A percentile compares a stretch with the other conserved stretches of the same genome.
These are phyloP conservation scores for Trachymyrmex septentrionalis DNA, from an alignment of 1,140 invertebrate genomes.

Conservation along the genomic window DNA sequence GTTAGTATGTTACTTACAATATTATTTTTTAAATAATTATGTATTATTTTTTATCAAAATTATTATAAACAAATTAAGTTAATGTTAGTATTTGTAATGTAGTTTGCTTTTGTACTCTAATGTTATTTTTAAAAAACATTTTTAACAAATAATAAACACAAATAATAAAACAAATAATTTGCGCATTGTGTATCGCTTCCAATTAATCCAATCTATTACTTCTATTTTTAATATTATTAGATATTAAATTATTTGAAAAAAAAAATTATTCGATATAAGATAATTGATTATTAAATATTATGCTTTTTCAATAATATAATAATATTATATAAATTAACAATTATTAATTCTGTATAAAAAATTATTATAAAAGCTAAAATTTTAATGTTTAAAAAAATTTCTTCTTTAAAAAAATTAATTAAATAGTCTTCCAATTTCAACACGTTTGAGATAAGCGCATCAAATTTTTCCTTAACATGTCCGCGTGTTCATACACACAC, in stretches of 20 bases:
- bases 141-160: too few species aligned
- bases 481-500: not conserved
- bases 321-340: not conserved
- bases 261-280: not conserved
- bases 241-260: not conserved
- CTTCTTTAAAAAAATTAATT: too few species aligned
- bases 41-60: not conserved
- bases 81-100: not conserved
- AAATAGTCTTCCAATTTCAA: not conserved
- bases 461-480: not conserved
- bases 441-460: not conserved
- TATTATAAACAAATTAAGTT: constrained; percentile 15
- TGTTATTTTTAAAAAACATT: too few species aligned
- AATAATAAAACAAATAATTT: too few species aligned
- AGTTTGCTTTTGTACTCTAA: too few species aligned
- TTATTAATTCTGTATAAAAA: not conserved
- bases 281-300: not conserved
- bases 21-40: too few species aligned
- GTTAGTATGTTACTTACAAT: not conserved
- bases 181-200: too few species aligned
- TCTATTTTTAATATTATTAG: too few species aligned
- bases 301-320: not conserved
- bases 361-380: not conserved
- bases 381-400: not conserved
- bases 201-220: too few species aligned